A percentile compares a stretch with the other conserved stretches of the same genome.
These are phyloP conservation scores for Acrocephalus scirpaceus DNA, from an alignment of 2,797 vertebrate genomes.

Conservation along the genomic window DNA sequence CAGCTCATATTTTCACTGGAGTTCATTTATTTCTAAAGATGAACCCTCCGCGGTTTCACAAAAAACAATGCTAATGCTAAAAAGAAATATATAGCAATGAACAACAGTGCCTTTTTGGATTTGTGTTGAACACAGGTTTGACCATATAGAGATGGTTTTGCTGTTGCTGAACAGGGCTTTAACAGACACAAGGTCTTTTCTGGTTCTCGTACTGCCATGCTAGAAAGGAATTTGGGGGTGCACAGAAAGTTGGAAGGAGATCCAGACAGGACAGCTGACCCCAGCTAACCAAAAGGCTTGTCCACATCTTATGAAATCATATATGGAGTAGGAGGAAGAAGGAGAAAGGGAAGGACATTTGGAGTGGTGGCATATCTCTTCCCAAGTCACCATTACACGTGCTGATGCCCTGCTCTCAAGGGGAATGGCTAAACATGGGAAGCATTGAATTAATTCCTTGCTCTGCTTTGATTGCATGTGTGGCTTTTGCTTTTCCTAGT, in stretches of 20 bases:
- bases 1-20: neutral
- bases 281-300: neutral
- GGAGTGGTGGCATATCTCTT: neutral
- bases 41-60: fast-evolving
- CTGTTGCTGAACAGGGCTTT: neutral
- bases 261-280: neutral
- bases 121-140: neutral
- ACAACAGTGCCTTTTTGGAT: neutral
- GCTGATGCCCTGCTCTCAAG: neutral
- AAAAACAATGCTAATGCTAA: neutral
- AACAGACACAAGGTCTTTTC: neutral
- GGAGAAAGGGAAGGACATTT: neutral
- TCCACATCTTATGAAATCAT: neutral
- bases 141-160: fast-evolving
- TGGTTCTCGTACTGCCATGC: neutral
- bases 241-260: neutral
- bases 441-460: neutral
- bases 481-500: neutral
- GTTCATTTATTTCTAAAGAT: neutral
- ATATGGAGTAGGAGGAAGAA: neutral
- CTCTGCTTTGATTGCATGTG: neutral
- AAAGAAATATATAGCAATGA: neutral
- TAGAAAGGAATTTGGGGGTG: neutral
- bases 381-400: fast-evolving
- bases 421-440: neutral